phyloP scores from a whole-genome alignment of 2,888 invertebrate genomes.

The Tenthredo livida region DNA sequence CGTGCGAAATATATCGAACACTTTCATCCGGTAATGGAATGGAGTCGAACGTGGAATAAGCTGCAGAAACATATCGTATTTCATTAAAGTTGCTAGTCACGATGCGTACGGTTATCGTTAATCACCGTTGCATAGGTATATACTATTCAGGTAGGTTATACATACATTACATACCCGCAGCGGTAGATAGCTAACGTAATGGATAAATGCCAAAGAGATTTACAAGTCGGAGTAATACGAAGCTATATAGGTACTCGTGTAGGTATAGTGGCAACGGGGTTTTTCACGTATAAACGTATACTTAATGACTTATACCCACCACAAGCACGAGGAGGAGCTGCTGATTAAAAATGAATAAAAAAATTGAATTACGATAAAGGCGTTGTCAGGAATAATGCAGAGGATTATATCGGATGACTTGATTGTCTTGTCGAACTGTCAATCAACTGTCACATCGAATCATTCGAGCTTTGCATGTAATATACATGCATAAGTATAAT shows the following conservation, averaged over 20 bases:
- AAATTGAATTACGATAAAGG: neutral
- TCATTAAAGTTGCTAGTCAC: constrained; percentile 11
- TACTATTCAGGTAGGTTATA: too few species aligned
- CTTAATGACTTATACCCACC: neutral
- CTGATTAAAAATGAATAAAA: constrained; percentile 9
- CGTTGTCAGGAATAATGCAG: constrained; percentile 16
- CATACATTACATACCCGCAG: neutral
- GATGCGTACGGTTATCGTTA: neutral
- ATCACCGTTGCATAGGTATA: neutral
- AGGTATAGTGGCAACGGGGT: neutral
- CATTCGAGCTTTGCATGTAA: constrained; percentile 24
- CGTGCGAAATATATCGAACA: neutral
- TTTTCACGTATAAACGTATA: neutral
- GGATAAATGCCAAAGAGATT: neutral
- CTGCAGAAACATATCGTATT: neutral
- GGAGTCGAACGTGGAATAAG: neutral
- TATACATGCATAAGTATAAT: neutral
- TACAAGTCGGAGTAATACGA: neutral
- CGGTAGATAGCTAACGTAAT: neutral
- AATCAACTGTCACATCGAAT: constrained; percentile 55
- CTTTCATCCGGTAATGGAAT: neutral
- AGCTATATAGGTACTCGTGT: neutral
- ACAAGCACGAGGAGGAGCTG: neutral
- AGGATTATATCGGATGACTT: constrained; percentile 53
- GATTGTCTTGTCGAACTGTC: constrained; percentile 63